Conservation (phyloP, 1,140 invertebrate genomes). For the Gryllus bimaculatus region DNA sequence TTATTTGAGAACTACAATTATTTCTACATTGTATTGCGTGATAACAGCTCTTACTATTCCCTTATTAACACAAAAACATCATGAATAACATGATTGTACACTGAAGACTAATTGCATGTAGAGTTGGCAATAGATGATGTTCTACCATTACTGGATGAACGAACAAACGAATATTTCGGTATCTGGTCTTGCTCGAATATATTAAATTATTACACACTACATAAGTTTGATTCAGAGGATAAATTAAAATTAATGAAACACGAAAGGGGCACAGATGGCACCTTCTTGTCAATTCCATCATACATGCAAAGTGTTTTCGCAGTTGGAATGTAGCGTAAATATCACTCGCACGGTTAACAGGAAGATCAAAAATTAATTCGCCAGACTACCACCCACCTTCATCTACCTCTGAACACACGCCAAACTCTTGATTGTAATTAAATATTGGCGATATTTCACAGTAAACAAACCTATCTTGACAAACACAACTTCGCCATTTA, state of each 20-base stretch:
- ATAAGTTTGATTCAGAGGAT: too few species aligned
- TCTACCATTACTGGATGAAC: not conserved
- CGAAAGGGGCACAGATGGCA: not conserved
- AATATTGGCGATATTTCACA: slow-evolving; percentile 31
- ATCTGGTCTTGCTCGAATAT: not conserved
- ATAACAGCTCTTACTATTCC: too few species aligned
- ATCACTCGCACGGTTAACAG: not conserved
- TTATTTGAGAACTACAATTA: too few species aligned
- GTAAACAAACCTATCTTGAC: slow-evolving; percentile 44
- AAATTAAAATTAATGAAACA: not conserved
- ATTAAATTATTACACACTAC: not conserved
- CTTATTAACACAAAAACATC: too few species aligned
- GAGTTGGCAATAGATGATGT: not conserved
- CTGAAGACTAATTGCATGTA: not conserved
- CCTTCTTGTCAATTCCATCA: not conserved
- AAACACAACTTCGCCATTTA: slow-evolving; percentile 32
- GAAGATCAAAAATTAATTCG: not conserved
- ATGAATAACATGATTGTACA: too few species aligned
- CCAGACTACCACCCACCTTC: slow-evolving; percentile 35
- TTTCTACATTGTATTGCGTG: too few species aligned
- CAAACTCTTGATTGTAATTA: slow-evolving; percentile 25
- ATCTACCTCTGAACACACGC: slow-evolving; percentile 40
- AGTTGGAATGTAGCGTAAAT: not conserved
- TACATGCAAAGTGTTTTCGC: not conserved
- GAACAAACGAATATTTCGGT: not conserved